Base-by-base conservation (phyloP, 1,140 invertebrate genomes). In the Drosophila insularis region DNA sequence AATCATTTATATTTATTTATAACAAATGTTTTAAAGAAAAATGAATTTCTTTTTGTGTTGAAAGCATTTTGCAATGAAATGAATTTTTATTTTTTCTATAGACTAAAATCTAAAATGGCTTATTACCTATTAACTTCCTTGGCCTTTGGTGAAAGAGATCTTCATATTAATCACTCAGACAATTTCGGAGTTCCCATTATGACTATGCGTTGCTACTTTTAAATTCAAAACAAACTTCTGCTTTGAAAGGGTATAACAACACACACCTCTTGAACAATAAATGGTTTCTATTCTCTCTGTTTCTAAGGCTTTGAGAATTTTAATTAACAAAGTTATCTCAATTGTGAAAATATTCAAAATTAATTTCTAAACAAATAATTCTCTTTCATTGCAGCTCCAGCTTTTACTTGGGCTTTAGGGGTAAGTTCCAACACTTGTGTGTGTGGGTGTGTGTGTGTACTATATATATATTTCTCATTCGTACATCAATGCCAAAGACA, bases 321-420 rank as follows among this genome's bases (percentile, higher is more conserved):
- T 87, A 87, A 87, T 87, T 89, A 87, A 89, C 68, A 87, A 87
- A 87, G 82, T 87, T 87, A 67, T 60, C 60, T 68, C 40, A 74
- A 55, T 69, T 80, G 72, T 89, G 71, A 87, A 76, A 46, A 46
- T 50, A 50, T 21, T 82, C 79, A 8, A 77, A 77, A 80, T 82
- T 56, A 56, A 73, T 66, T 68, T 71, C 69, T 64, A 37, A 31
- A 59, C 43, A 17, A 60, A 35, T 53, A 50, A 14, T 61, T 43
- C 11, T 19, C 10, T 61, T 17, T 61, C 37, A 39, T 61, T 61
- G 19, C 37, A 61, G 59, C 14, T 19, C 2, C 17, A 35, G 8
- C 31, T 19, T 31, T 58, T 37, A 31, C 55, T 19, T 19, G n/a
- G 6, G 14, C 43, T 50, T 21, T 46, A 53, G 21, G 17, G 61